phyloP scores from a whole-genome alignment of 92 coral and sea anemone species.

The Isaurus tuberculatus region DNA sequence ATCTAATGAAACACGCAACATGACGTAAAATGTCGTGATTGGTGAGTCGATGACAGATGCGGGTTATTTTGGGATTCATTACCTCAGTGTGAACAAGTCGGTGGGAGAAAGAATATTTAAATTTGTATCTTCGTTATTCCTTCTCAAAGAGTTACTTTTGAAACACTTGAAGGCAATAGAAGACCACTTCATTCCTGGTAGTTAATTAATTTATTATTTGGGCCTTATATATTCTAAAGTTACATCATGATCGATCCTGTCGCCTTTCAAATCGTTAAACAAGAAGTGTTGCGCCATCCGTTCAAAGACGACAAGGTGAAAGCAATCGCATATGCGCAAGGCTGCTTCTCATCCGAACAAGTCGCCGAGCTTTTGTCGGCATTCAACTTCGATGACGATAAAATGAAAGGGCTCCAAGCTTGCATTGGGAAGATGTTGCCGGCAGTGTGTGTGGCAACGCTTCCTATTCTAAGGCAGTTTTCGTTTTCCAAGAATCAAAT shows the following conservation, averaged over 20 bases:
- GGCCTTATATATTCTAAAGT: not conserved
- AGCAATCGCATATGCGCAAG: constrained; percentile 88
- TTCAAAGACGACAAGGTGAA: constrained; percentile 82
- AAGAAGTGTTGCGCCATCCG: constrained; percentile 85
- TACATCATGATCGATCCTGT: constrained; percentile 73
- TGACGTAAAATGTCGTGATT: constrained; percentile 30
- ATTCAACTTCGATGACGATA: constrained; percentile 80
- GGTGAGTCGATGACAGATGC: constrained; percentile 20
- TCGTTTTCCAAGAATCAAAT: constrained; percentile 70
- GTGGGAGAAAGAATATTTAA: not conserved
- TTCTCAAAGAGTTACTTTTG: not conserved
- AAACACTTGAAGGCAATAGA: not conserved
- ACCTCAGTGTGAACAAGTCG: not conserved
- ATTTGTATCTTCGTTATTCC: not conserved
- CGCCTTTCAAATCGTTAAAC: constrained; percentile 77
- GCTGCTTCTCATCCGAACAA: constrained; percentile 84
- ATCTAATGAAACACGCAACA: constrained; percentile 13
- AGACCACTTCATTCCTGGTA: not conserved
- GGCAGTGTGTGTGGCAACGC: constrained; percentile 70
- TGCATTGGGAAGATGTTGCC: constrained; percentile 85
- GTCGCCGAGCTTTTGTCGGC: constrained; percentile 69
- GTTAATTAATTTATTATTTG: no score
- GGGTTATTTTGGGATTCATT: constrained; percentile 19
- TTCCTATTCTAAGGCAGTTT: constrained; percentile 75
- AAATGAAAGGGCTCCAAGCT: constrained; percentile 74